phyloP scores from a whole-genome alignment of 2,797 vertebrate species.

The Hozukius guyotensis region DNA sequence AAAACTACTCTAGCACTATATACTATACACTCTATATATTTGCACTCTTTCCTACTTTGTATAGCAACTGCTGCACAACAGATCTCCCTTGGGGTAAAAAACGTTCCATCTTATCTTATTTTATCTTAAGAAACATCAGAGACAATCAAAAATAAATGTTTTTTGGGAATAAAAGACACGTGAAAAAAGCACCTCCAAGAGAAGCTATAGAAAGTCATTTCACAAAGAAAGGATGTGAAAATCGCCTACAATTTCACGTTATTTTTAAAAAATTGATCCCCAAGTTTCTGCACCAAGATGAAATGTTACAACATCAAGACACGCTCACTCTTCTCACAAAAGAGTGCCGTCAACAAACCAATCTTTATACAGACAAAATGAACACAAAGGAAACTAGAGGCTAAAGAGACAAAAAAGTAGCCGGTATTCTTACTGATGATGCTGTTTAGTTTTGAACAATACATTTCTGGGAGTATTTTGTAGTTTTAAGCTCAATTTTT shows the following conservation, averaged over 20 bases:
- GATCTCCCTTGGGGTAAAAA: not conserved
- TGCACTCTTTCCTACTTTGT: not conserved
- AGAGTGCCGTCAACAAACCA: not conserved
- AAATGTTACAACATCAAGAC: not conserved
- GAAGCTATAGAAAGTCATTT: not conserved
- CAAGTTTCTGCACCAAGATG: not conserved
- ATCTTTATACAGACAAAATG: not conserved
- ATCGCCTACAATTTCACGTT: not conserved
- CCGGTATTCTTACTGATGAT: not conserved
- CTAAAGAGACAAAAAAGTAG: too few relatives aligned
- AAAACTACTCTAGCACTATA: not conserved
- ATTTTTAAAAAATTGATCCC: not conserved
- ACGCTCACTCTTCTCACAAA: not conserved
- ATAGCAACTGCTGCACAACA: not conserved
- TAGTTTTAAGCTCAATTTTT: not conserved
- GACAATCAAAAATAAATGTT: rapidly evolving
- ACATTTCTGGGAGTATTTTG: not conserved
- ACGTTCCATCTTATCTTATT: not conserved
- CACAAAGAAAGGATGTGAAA: not conserved
- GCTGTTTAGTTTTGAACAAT: not conserved
- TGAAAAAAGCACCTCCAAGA: not conserved
- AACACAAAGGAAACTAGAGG: not conserved
- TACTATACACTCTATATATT: not conserved
- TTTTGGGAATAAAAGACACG: not conserved
- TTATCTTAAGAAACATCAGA: not conserved